A percentile compares a stretch with the other conserved stretches of the same genome.
Evolutionary conservation across 2,888 invertebrate genomes (phyloP).

Genomic region (Sicus ferrugineus): DNA sequence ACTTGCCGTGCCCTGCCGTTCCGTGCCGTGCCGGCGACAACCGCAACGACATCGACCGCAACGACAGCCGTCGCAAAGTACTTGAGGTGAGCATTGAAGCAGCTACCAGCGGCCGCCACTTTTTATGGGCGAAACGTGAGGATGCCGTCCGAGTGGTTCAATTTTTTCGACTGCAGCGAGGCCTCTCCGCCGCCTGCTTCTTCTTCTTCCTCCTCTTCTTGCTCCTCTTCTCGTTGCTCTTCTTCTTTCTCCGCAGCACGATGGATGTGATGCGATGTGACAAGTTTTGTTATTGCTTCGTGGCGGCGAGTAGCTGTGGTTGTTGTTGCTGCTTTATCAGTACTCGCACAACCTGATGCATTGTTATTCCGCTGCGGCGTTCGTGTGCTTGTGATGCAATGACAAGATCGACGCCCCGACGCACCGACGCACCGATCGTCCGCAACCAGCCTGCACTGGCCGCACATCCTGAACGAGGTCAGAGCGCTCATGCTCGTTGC

Average conservation of each 20-base stretch:
- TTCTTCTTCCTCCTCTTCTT: background rate
- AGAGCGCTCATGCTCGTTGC: slow-evolving; percentile 49
- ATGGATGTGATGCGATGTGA: slow-evolving; percentile 36
- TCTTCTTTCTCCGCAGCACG: slow-evolving; percentile 25
- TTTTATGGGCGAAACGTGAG: slow-evolving; percentile 60
- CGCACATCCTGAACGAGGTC: slow-evolving; percentile 61
- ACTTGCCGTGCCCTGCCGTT: background rate
- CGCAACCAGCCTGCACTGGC: slow-evolving; percentile 12
- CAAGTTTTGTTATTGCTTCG: slow-evolving; percentile 28
- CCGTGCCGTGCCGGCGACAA: background rate
- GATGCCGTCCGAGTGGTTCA: slow-evolving; percentile 49
- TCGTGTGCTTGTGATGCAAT: slow-evolving; percentile 16
- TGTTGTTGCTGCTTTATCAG: background rate
- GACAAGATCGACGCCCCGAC: slow-evolving; percentile 12
- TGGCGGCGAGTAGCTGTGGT: background rate
- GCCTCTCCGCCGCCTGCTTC: slow-evolving; percentile 12
- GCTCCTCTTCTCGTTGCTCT: slow-evolving; percentile 3
- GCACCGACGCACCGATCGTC: background rate
- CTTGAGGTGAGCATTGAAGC: background rate
- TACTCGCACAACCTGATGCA: slow-evolving; percentile 13
- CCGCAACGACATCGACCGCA: background rate
- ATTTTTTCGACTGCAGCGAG: slow-evolving; percentile 1
- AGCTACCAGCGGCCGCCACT: slow-evolving; percentile 41
- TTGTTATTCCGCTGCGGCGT: slow-evolving; percentile 25
- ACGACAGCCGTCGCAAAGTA: background rate